These are phyloP conservation scores for Tauraco hartlaubi DNA, from an alignment of 2,797 vertebrate species.

Conservation along the genomic window DNA sequence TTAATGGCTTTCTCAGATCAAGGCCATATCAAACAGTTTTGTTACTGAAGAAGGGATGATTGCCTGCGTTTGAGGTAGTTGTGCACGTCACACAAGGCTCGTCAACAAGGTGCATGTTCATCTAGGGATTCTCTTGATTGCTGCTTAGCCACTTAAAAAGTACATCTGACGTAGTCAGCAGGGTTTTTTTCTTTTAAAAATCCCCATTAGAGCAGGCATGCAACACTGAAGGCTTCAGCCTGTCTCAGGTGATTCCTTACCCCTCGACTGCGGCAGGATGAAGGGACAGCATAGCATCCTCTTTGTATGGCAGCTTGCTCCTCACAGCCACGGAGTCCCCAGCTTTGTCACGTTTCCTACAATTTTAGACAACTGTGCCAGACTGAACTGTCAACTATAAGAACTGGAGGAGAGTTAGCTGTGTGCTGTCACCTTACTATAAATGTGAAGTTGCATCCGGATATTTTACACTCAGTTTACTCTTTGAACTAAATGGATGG, in stretches of 20 bases:
- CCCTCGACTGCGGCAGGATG: not conserved
- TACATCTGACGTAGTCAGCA: not conserved
- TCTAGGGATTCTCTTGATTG: constrained; percentile 26
- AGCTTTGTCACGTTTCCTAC: not conserved
- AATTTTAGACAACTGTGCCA: constrained; percentile 10
- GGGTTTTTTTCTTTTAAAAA: not conserved
- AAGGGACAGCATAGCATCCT: not conserved
- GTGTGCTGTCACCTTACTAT: not conserved
- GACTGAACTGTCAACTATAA: constrained; percentile 33
- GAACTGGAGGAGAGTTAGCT: constrained; percentile 24
- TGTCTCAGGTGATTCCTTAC: not conserved
- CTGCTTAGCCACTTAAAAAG: constrained; percentile 5
- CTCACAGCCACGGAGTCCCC: not conserved
- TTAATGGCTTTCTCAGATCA: constrained; percentile 43
- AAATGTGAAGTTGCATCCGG: constrained; percentile 44
- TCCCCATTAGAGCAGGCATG: not conserved
- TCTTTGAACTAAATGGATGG: constrained; percentile 39
- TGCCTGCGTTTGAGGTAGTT: not conserved
- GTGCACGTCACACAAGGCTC: not conserved
- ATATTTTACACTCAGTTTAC: constrained; percentile 41
- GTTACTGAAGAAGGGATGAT: constrained; percentile 1
- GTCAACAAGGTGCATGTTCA: constrained; percentile 17
- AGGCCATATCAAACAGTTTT: constrained; percentile 14
- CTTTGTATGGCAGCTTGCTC: not conserved
- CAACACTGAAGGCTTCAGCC: not conserved